Evolutionary conservation across 2,113 vertebrate genomes (phyloP), one percentile per base, ranked within the genome.

Genomic region (Crypturellus undulatus): DNA sequence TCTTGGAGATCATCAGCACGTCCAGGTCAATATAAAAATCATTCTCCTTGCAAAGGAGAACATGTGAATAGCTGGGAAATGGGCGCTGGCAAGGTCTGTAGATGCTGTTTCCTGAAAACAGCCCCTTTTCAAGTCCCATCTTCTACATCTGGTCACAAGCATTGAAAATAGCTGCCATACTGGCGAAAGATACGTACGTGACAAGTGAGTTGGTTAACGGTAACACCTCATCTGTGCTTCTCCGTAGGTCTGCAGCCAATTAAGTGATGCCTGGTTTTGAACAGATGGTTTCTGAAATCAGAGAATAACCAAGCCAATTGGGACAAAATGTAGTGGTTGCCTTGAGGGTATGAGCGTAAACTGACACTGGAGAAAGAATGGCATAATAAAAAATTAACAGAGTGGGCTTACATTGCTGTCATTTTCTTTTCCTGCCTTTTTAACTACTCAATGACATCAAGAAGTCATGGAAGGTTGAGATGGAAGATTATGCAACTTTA

Each of bases 241-340:
- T 71, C 71, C n/a, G 36, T 4, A 9, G 79, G 90, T 63, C 62
- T 77, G 25, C 34, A 21, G 58, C 30, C 85, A 79, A 26, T 73
- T 82, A 87, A 92, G 49, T 0, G 8, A 25, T 68, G 54, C 69
- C 91, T 88, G 43, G 12, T 80, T 92, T 71, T 16, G 26, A 96
- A 43, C 94, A 95, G 76, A 90, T 91, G 79, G 79, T 60, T 90
- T 77, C 83, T 83, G 73, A 92, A 94, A 82, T 64, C 32, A 28
- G 38, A 90, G 67, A 88, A 70, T 59, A 93, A 69, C 78, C 81
- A 94, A 67, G 77, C 47, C 70, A 76, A 62, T 6, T 68, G 70
- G 71, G 67, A 47, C 26, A 68, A 56, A 81, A 79, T 67, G 1
- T 6, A 32, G n/a, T 32, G 42, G 25, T 60, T 84, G 12, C 93